Evolutionary conservation across 2,888 invertebrate species (phyloP), one percentile per base, ranked within the genome.

Genomic region (Blastobasis lacticolella): DNA sequence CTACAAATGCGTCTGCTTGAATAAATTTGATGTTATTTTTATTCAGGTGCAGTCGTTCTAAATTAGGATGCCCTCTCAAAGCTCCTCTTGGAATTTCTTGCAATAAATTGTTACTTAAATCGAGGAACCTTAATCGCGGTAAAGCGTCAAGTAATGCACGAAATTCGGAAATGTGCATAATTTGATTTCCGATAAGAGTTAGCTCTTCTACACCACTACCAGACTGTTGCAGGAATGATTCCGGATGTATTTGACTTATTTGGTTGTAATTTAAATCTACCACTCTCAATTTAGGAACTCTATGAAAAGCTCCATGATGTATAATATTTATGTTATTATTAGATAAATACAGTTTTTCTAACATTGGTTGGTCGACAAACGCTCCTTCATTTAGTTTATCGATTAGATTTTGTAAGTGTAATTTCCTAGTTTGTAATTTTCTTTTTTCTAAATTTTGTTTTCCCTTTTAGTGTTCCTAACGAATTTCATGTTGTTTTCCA

Each of bases 21-120:
- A 96, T 92, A 49, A 91, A 90, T 54, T 91, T 91, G 49, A 96
- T 89, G 57, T 90, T 90, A 67, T 97, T 97, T 74, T 93, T 92
- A 69, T 95, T 94, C 52, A 96, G 85, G 81, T 95, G 94, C 40
- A 96, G 82, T 61, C 94, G 90, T 77, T 95, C 95, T 59, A 97
- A 75, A 49, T 92, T 94, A 0, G 93, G 92, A 70, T 96, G 95
- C 2, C 95, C 95, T 63, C 94, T 88, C 7, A 96, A 72, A 0
- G 94, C 92, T 0, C 95, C 95, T 67, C 92, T 93, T 5, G 94
- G 94, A 58, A 96, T 92, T 59, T 93, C 92, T 62, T 92, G 91
- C 10, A 97, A 74, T 59, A 91, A 90, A 78, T 97, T 97, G 58
- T 91, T 89, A 67, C 95, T 95, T 71, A 94, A 88, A 66, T 96